These are phyloP conservation scores for Oostethus manadensis DNA, from an alignment of 2,113 vertebrate genomes.

Conservation along the genomic window DNA sequence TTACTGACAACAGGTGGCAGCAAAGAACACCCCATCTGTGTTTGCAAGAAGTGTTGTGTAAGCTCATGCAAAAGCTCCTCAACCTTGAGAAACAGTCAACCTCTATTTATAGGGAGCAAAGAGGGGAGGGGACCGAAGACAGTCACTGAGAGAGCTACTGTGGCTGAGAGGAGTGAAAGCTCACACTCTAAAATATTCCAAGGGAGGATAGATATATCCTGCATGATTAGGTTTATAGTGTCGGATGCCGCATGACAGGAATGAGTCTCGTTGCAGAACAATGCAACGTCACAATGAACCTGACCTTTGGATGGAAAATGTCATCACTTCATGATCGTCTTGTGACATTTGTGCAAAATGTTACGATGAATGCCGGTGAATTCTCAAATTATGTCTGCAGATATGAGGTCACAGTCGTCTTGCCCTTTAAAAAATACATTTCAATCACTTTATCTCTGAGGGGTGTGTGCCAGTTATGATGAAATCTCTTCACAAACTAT, in stretches of 20 bases:
- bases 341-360: slow-evolving; percentile 9
- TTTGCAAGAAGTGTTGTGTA: background rate
- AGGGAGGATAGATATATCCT: background rate
- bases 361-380: background rate
- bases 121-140: slow-evolving; percentile 3
- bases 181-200: slow-evolving; percentile 1
- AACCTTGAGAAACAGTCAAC: slow-evolving; percentile 32
- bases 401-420: background rate
- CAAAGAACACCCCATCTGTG: slow-evolving; percentile 45
- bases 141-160: background rate
- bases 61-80: slow-evolving; percentile 14
- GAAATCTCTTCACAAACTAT: background rate
- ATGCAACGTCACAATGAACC: background rate
- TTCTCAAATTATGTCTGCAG: background rate
- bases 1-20: slow-evolving; percentile 78
- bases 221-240: background rate
- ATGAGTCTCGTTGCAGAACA: background rate
- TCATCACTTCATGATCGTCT: slow-evolving; percentile 3
- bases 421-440: slow-evolving; percentile 1
- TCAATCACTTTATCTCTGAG: background rate
- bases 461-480: background rate
- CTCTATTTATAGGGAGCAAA: slow-evolving; percentile 39
- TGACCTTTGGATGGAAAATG: slow-evolving; percentile 6
- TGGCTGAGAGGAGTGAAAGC: background rate
- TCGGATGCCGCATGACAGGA: background rate